Percentiles rank a stretch among this genome's conserved stretches.
These are phyloP conservation scores for Tamias sibiricus DNA, from an alignment of 2,113 vertebrate species.

Conservation along the genomic window DNA sequence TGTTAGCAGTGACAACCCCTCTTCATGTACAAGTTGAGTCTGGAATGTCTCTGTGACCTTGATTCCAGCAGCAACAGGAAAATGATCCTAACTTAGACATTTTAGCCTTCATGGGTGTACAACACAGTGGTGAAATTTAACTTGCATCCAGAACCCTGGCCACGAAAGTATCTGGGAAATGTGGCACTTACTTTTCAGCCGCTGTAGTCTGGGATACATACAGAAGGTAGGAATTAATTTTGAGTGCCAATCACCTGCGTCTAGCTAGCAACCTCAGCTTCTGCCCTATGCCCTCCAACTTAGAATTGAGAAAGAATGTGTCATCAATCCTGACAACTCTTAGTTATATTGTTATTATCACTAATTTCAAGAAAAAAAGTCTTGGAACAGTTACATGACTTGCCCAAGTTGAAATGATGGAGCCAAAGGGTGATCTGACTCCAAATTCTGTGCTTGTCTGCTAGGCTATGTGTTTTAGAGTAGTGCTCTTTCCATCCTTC, in stretches of 20 bases:
- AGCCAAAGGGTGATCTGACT: not conserved
- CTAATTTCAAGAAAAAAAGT: not conserved
- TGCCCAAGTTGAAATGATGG: not conserved
- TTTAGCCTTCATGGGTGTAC: not conserved
- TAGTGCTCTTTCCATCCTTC: not conserved
- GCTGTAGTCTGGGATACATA: not conserved
- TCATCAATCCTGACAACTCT: not conserved
- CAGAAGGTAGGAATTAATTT: no score
- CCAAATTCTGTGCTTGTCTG: not conserved
- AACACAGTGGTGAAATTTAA: not conserved
- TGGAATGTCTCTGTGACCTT: not conserved
- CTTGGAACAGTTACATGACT: not conserved
- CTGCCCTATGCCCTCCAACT: not conserved
- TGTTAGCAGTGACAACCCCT: not conserved
- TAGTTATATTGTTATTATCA: not conserved
- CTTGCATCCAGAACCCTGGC: not conserved
- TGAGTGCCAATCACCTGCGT: not conserved
- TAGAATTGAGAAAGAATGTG: not conserved
- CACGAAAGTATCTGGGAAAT: not conserved
- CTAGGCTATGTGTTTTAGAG: not conserved
- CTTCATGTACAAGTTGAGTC: not conserved
- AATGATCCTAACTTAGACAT: not conserved
- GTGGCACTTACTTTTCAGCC: not conserved
- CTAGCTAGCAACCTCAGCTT: accelerated
- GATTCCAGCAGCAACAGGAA: not conserved